Evolutionary conservation across 2,888 invertebrate species (phyloP), one percentile per base, ranked within the genome.

Genomic region (Platynereis dumerilii): DNA sequence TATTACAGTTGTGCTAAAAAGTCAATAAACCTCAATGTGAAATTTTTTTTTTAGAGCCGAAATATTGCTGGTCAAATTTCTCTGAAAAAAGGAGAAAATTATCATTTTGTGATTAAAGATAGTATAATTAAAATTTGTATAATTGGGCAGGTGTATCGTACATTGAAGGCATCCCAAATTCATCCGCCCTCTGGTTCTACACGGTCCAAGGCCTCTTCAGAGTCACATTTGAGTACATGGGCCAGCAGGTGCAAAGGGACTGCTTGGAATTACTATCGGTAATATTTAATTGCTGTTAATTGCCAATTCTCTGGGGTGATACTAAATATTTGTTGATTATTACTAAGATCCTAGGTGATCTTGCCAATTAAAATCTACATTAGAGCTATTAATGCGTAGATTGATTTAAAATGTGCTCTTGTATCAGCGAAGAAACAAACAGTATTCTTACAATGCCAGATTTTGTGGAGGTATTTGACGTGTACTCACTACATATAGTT

Each of bases 121-220:
- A 44, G n/a, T 59, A 20, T 17, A 27, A 26, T 48, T 15, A 2
- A 44, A 44, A 26, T 48, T 59, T 26, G 44, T 29, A 45, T 45
- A 3, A n/a, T 39, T 22, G 29, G n/a, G n/a, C 44, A 7, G 34
- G 58, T 58, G 54, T 58, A 34, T 54, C 26, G 24, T 5, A n/a
- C n/a, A 28, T 63, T 44, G 58, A 63, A 20, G 63, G 63, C 22
- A 64, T 64, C 20, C 44, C 54, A 39, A 57, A 64, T 27, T 58
- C 59, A 44, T 28, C 39, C 26, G 48, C 39, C 1, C 44, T 76
- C 7, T 78, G 77, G 76, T 78, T 77, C 68, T 78, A 76, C 71
- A 76, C 65, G 45, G 70, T 77, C 2, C 74, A 75, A 45, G 78
- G 78, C 15, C 55, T 78, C 58, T 78, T 78, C 58, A 66, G 70